These are phyloP conservation scores for Penaeus vannamei DNA, from an alignment of 1,140 invertebrate species.

Conservation along the genomic window DNA sequence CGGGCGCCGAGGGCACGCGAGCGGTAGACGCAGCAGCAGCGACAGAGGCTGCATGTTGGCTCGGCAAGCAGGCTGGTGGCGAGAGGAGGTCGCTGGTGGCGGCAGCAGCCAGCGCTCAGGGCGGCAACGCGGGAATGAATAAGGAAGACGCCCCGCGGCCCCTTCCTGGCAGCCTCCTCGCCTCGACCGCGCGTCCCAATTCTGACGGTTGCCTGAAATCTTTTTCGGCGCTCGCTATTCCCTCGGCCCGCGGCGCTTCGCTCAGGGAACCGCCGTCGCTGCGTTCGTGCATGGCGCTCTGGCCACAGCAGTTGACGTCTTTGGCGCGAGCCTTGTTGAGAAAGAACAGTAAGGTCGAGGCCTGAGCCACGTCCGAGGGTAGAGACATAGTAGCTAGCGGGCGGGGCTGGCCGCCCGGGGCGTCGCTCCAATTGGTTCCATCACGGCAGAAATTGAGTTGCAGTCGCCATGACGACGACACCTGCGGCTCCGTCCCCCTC, in stretches of 20 bases:
- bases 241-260: background rate
- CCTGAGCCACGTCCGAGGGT: background rate
- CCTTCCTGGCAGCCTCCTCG: slow-evolving; percentile 34
- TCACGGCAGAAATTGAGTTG: slow-evolving; percentile 77
- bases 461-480: slow-evolving; percentile 75
- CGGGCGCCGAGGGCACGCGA: background rate
- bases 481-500: slow-evolving; percentile 67
- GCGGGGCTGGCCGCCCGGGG: slow-evolving; percentile 44
- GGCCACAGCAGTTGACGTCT: too few relatives aligned
- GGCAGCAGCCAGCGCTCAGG: background rate
- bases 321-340: background rate
- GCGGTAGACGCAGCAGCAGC: background rate
- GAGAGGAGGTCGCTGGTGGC: background rate
- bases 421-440: slow-evolving; percentile 69
- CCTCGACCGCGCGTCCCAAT: background rate
- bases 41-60: background rate
- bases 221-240: background rate
- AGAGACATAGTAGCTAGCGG: slow-evolving; percentile 14
- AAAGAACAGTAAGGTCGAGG: slow-evolving; percentile 2
- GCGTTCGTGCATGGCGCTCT: background rate
- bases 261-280: too few relatives aligned
- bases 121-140: slow-evolving; percentile 44
- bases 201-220: background rate
- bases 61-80: background rate
- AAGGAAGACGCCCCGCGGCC: slow-evolving; percentile 43